Base-by-base conservation (phyloP, 2,888 invertebrate species). In the Hirudinaria manillensis region DNA sequence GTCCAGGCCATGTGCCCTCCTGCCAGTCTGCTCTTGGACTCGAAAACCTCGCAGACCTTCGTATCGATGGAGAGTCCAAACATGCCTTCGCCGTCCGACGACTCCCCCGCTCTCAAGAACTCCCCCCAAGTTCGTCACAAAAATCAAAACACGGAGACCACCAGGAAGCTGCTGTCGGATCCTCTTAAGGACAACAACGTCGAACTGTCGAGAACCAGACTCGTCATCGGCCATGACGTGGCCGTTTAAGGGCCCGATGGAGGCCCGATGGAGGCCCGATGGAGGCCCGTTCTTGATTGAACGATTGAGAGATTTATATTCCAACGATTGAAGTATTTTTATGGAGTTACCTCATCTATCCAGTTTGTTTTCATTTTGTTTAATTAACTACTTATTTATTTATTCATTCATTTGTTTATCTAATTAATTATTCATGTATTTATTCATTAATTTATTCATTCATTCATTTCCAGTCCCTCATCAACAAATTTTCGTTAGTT, bases 111-210 rank as follows among this genome's bases (percentile, higher is more conserved):
- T n/a, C 61, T 61, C 24, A 61, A 61, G 29, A 27, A 24, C 29
- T 61, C 61, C 2, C 61, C 61, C 10, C n/a, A n/a, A n/a, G 29
- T 61, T 61, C n/a, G 24, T 19, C 61, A 27, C n/a, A 61, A 61
- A 29, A 61, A 61, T 68, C 29, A 68, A 34, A 36, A 68, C 36
- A 68, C 36, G 2, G 61, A 61, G 36, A 68, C 3, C 2, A 68
- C n/a, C 32, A 68, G 68, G 68, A 68, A 34, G 7, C 36, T 68
- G 29, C 68, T 68, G 10, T 68, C 68, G 0, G 68, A 68, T 21
- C 68, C 68, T 21, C 32, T 34, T 34, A 68, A 68, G 16, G 68
- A 68, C 32, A 68, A 34, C 68, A 68, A 68, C 36, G 36, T 36
- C 34, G 68, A 68, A 16, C 61, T 61, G 24, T 61, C 61, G 4